These are phyloP conservation scores for Nemopilema nomurai DNA, from an alignment of 30 jellyfish, hydroid and myxozoan genomes.

Conservation along the genomic window DNA sequence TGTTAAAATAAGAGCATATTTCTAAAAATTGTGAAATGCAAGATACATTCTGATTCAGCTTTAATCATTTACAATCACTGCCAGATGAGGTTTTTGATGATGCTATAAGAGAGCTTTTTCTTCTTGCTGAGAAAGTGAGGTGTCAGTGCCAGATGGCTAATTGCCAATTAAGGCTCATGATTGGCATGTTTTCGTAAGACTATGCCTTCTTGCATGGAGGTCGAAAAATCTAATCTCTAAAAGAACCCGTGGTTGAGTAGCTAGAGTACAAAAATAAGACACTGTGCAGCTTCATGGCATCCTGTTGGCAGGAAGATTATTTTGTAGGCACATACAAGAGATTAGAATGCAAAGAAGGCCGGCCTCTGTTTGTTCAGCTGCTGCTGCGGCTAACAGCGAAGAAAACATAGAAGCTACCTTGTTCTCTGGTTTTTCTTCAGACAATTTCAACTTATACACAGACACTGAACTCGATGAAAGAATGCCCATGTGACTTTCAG, in stretches of 20 bases:
- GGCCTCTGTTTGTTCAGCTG: conserved; percentile 36
- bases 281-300: not conserved
- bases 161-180: not conserved
- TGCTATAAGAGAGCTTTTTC: not conserved
- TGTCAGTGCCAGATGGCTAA: not conserved
- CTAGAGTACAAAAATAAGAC: not conserved
- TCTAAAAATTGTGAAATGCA: no score
- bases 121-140: not conserved
- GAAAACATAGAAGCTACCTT: not conserved
- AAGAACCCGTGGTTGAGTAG: not conserved
- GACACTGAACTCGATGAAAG: conserved; percentile 4
- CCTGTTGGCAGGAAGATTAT: conserved; percentile 7
- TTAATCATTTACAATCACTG: no score
- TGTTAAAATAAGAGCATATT: no score
- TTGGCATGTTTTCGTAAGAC: not conserved
- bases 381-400: not conserved
- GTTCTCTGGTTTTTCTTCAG: conserved; percentile 7
- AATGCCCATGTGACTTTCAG: conserved; percentile 18
- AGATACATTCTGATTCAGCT: no score
- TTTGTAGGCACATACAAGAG: not conserved
- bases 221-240: conserved; percentile 7
- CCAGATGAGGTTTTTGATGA: no score
- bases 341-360: conserved; percentile 19
- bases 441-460: not conserved
- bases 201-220: not conserved